These are phyloP conservation scores for Pocillopora meandrina DNA, from an alignment of 92 coral and sea anemone species.

Conservation along the genomic window DNA sequence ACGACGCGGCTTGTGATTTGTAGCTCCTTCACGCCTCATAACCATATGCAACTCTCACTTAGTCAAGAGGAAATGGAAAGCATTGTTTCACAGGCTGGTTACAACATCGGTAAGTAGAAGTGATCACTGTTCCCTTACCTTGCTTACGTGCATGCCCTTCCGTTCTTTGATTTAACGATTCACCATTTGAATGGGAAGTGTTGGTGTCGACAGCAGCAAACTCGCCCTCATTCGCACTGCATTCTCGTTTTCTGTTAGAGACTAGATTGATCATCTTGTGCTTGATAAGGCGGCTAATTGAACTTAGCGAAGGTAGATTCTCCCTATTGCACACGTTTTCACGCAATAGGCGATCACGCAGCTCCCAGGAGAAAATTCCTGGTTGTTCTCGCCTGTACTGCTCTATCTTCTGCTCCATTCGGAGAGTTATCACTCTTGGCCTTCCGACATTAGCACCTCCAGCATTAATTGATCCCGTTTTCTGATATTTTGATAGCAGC, in stretches of 20 bases:
- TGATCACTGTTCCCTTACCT: background rate
- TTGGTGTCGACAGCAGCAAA: background rate
- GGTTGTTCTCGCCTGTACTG: conserved; percentile 62
- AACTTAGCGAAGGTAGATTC: conserved; percentile 69
- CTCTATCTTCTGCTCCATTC: conserved; percentile 62
- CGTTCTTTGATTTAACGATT: background rate
- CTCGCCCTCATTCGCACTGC: background rate
- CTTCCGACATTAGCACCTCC: conserved; percentile 66
- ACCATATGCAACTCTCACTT: no score
- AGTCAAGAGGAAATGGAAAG: background rate
- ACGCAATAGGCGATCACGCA: conserved; percentile 59
- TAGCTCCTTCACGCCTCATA: no score
- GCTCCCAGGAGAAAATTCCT: conserved; percentile 76
- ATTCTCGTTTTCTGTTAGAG: background rate
- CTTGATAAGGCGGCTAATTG: conserved; percentile 70
- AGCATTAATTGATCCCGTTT: conserved; percentile 82
- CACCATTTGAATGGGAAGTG: background rate
- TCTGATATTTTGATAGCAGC: conserved; percentile 77
- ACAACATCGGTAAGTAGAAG: background rate
- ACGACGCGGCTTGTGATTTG: no score
- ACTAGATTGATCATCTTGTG: conserved; percentile 37
- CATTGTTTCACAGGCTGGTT: background rate
- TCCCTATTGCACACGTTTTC: conserved; percentile 64
- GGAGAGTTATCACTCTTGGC: conserved; percentile 61
- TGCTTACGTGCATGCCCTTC: background rate